A percentile compares a stretch with the other conserved stretches of the same genome.
These are phyloP conservation scores for Zelostemma sp. DNA, from an alignment of 1,140 invertebrate genomes.

Conservation along the genomic window DNA sequence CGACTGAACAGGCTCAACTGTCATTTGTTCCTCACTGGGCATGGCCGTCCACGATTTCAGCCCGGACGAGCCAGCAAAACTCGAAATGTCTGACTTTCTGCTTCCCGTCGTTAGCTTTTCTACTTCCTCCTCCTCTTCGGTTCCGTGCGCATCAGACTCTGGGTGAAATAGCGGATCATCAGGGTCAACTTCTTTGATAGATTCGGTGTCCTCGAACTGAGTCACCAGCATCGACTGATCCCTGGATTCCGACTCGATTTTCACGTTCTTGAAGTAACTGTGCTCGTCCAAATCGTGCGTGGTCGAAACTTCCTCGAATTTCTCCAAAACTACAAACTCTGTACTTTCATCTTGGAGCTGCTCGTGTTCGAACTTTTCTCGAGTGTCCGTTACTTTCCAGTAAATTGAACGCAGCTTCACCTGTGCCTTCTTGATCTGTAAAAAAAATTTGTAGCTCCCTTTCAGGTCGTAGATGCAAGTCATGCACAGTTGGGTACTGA, in stretches of 20 bases:
- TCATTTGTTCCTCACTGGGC: not conserved
- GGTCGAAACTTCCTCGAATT: not conserved
- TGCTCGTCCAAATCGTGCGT: not conserved
- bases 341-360: too few relatives aligned
- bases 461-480: conserved; percentile 67
- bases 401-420: conserved; percentile 62
- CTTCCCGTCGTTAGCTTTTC: too few relatives aligned
- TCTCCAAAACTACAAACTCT: not conserved
- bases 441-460: conserved; percentile 68
- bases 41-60: not conserved
- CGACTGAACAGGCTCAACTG: not conserved
- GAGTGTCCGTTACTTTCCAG: conserved; percentile 39
- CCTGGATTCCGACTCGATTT: not conserved
- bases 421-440: conserved; percentile 68
- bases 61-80: conserved; percentile 11
- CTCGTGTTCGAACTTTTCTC: conserved; percentile 17
- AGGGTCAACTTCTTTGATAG: conserved; percentile 66
- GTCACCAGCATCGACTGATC: not conserved
- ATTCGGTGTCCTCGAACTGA: conserved; percentile 56
- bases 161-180: conserved; percentile 56
- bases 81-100: too few relatives aligned
- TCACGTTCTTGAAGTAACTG: conserved; percentile 1
- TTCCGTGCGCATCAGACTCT: conserved; percentile 43
- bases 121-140: conserved; percentile 30
- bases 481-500: conserved; percentile 68